Base-by-base conservation (phyloP, 2,888 invertebrate species). In the Morinoia aosen region DNA sequence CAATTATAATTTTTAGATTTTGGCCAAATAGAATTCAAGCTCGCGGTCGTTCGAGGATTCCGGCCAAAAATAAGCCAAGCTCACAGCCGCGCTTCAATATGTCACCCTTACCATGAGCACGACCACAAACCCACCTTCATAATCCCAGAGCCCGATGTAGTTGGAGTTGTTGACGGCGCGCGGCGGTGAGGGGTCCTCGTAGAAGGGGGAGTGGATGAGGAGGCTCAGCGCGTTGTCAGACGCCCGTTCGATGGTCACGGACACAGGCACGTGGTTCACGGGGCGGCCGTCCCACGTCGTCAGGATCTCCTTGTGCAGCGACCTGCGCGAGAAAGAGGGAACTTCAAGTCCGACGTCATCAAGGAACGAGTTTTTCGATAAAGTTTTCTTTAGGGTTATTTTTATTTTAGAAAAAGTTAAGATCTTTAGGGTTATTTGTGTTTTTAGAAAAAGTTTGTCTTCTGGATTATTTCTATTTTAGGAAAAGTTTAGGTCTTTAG, bases 111-210 rank as follows among this genome's bases (percentile, higher is more conserved):
- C 25, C 76, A 33, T 0, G 25, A 76, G 76, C 76, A 33, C 25
- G 1, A 25, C 0, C 8, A 33, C 76, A 76, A 33, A 1, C 25
- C 25, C 95, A 97, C 97, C 97, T 97, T 97, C 97, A 97, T 97
- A 97, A 91, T 97, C 97, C 97, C 97, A 97, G 4, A 97, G 97
- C 93, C 97, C 97, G 39, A 90, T 90, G 39, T 97, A 97, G 96
- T 97, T 97, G 19, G 97, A 97, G 95, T 97, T 96, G 3, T 97
- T 97, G 7, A 97, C 90, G 12, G 97, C 97, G 25, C 96, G 96
- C 14, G 57, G 57, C 1, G 97, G 97, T 16, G 97, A 96, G 7
- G 97, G 96, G 5, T 97, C 97, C 96, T 97, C 97, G 96, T 97
- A 97, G 96, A 97, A 97, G 3, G 97, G 97, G 4, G 97, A 97